Evolutionary conservation across 2,113 vertebrate genomes (phyloP), one percentile per base, ranked within the genome.

Genomic region (Archilochus colubris): DNA sequence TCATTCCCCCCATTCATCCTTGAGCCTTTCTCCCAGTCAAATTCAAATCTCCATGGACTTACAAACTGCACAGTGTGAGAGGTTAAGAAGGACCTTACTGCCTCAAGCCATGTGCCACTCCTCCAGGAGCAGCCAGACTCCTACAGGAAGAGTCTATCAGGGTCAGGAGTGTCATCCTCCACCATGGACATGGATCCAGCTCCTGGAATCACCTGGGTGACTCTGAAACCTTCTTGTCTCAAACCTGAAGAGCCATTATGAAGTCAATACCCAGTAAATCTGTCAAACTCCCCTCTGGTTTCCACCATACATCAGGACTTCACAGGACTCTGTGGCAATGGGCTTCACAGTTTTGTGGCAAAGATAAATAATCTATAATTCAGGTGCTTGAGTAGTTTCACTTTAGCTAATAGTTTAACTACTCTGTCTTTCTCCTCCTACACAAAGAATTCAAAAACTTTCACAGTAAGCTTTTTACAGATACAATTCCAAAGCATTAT

Each of bases 401-500:
- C 12, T 86, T 79, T 61, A 80, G 75, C 43, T 83, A 73, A 64
- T 86, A 78, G 55, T 93, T 92, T 82, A 92, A 80, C 48, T 86
- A 10, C 55, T 88, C 75, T 89, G 85, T 30, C 58, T 81, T 92
- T 40, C 78, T 89, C 33, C 36, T 91, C 55, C 67, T 61, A 68
- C 84, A 87, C 33, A 94, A 87, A 87, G 8, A 68, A 53, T 73
- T 82, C 7, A 22, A 88, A 74, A 76, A 83, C 48, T 85, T 85
- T 83, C 25, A 50, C n/a, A 33, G 48, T 44, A 88, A 84, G 61
- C 13, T 38, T 93, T 93, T 87, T 62, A 40, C 25, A 77, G 48
- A 61, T 43, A 70, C 31, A 12, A 70, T 95, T 91, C 79, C 54
- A 82, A 95, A 93, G 14, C 31, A 78, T 91, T 90, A 82, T 54